Conservation (phyloP, 2,797 vertebrate species). For the Argya squamiceps region DNA sequence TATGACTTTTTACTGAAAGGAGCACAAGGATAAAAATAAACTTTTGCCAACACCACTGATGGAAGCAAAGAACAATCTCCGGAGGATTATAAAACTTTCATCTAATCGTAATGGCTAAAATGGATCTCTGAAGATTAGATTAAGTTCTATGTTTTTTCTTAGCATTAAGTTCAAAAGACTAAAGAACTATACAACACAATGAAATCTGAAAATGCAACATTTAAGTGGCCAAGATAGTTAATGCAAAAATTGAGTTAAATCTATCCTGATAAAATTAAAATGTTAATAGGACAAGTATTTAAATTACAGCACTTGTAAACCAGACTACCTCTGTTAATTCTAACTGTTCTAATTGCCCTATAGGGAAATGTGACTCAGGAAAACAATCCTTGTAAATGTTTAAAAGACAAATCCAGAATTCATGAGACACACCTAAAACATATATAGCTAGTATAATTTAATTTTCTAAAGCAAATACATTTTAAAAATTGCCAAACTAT, state of each 20-base stretch:
- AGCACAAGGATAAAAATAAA: background rate
- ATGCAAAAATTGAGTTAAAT: background rate
- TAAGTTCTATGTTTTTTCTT: background rate
- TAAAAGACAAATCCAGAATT: background rate
- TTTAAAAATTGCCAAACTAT: background rate
- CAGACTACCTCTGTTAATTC: background rate
- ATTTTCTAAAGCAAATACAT: background rate
- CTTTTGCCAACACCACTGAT: background rate
- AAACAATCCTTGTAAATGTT: background rate
- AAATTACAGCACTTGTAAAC: background rate
- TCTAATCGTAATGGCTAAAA: background rate
- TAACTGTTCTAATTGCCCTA: background rate
- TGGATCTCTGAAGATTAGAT: background rate
- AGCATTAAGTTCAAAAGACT: background rate
- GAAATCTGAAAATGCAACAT: background rate
- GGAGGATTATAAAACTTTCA: background rate
- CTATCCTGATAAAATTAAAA: background rate
- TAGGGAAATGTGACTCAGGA: background rate
- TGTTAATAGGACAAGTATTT: background rate
- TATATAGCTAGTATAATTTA: background rate
- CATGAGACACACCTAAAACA: background rate
- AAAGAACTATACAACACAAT: background rate
- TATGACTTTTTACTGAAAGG: background rate
- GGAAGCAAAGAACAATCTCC: background rate
- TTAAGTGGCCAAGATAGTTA: background rate